These are phyloP conservation scores for Anagyrus pseudococci DNA, from an alignment of 2,888 invertebrate genomes.

Conservation along the genomic window DNA sequence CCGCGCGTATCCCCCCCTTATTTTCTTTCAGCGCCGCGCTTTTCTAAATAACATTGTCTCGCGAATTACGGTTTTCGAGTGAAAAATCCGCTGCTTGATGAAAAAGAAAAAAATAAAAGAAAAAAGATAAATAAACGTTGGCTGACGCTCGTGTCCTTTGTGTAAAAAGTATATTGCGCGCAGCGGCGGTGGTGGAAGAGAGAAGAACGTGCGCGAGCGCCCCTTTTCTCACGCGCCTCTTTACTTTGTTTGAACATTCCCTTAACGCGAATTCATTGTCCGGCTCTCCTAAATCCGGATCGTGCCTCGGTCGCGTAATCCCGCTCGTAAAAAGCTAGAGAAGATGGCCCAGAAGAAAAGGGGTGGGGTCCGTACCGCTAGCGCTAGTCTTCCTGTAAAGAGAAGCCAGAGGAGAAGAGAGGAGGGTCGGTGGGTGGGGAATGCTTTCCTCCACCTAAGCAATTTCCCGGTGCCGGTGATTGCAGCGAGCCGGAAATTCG, in stretches of 20 bases:
- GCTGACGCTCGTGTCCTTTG: too few relatives aligned
- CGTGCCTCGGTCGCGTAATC: slow-evolving; percentile 16
- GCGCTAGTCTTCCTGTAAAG: too few relatives aligned
- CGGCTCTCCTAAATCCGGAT: slow-evolving; percentile 8
- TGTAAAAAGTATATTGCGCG: too few relatives aligned
- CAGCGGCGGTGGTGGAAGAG: not conserved
- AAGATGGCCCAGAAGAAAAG: too few relatives aligned
- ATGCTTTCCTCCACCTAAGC: slow-evolving; percentile 26
- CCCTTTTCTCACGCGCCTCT: not conserved
- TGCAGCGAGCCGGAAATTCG: slow-evolving; percentile 46
- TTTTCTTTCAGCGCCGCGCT: too few relatives aligned
- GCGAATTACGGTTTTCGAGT: too few relatives aligned
- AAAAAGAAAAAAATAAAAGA: too few relatives aligned
- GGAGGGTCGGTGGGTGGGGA: not conserved
- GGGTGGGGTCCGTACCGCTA: too few relatives aligned
- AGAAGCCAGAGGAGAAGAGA: slow-evolving; percentile 9
- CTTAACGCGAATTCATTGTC: slow-evolving; percentile 22
- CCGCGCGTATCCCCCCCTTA: not conserved
- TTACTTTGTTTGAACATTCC: too few relatives aligned
- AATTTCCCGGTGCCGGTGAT: slow-evolving; percentile 25
- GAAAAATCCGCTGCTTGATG: too few relatives aligned
- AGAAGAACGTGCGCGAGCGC: not conserved
- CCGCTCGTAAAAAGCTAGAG: slow-evolving; percentile 15
- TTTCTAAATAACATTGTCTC: too few relatives aligned
- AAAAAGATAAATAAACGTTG: too few relatives aligned